phyloP scores from a whole-genome alignment of 2,797 vertebrate species.

The Chaunax sp. region DNA sequence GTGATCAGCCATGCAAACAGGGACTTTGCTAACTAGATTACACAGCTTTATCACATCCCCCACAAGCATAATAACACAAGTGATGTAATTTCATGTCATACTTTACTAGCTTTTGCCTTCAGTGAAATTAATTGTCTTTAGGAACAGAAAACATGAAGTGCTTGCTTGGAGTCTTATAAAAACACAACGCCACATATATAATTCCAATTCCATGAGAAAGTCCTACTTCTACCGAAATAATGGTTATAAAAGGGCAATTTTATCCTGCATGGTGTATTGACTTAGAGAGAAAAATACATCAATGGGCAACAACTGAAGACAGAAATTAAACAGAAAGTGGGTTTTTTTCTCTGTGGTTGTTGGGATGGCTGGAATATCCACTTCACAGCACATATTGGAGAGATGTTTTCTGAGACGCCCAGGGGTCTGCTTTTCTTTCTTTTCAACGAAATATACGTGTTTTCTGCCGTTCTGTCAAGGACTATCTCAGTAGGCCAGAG shows the following conservation, averaged over 20 bases:
- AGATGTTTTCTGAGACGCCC: slow-evolving; percentile 57
- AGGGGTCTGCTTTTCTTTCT: slow-evolving; percentile 59
- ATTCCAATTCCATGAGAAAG: slow-evolving; percentile 34
- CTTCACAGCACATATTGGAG: slow-evolving; percentile 62
- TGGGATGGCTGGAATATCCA: slow-evolving; percentile 51
- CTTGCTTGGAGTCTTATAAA: slow-evolving; percentile 45
- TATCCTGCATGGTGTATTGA: slow-evolving; percentile 42
- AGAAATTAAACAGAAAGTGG: slow-evolving; percentile 43
- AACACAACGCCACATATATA: slow-evolving; percentile 47
- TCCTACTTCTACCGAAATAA: slow-evolving; percentile 46
- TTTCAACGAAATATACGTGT: slow-evolving; percentile 59
- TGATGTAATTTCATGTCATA: slow-evolving; percentile 74
- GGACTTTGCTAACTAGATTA: slow-evolving; percentile 72
- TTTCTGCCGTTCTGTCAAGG: slow-evolving; percentile 48
- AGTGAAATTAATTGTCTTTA: slow-evolving; percentile 60
- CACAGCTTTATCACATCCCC: slow-evolving; percentile 65
- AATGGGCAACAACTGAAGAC: slow-evolving; percentile 34
- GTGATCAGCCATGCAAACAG: slow-evolving; percentile 69
- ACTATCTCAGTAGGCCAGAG: slow-evolving; percentile 58
- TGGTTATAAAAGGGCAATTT: slow-evolving; percentile 49
- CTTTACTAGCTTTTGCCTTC: slow-evolving; percentile 56
- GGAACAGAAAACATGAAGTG: slow-evolving; percentile 39
- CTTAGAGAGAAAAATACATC: slow-evolving; percentile 49
- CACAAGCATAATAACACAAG: slow-evolving; percentile 62
- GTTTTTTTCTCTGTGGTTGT: slow-evolving; percentile 30